Conservation (phyloP, 2,888 invertebrate genomes). For the Gortyna flavago region DNA sequence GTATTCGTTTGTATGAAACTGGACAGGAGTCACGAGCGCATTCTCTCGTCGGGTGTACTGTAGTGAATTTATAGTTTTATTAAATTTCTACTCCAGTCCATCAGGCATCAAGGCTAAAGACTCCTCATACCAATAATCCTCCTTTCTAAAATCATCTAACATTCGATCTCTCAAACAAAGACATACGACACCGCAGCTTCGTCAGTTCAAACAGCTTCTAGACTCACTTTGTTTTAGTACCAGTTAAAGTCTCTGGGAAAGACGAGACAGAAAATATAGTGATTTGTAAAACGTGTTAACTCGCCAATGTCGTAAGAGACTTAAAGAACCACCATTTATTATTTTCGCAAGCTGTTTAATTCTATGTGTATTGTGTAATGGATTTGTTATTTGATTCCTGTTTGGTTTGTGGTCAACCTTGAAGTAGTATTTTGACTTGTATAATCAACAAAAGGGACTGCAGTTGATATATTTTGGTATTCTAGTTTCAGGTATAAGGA, state of each 20-base stretch:
- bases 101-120: slow-evolving; percentile 3
- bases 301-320: slow-evolving; percentile 70
- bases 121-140: slow-evolving; percentile 23
- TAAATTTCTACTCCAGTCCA: background rate
- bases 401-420: slow-evolving; percentile 11
- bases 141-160: slow-evolving; percentile 41
- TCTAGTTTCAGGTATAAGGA: too few species aligned
- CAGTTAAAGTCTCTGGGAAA: slow-evolving; percentile 67
- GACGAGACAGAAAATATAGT: slow-evolving; percentile 67
- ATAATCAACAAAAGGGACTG: background rate
- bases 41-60: background rate
- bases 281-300: slow-evolving; percentile 76
- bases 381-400: slow-evolving; percentile 45
- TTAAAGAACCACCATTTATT: slow-evolving; percentile 73
- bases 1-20: background rate
- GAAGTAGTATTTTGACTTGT: background rate
- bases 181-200: slow-evolving; percentile 73
- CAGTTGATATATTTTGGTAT: background rate
- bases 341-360: slow-evolving; percentile 67
- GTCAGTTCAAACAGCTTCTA: slow-evolving; percentile 60
- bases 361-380: slow-evolving; percentile 51
- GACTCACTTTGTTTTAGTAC: slow-evolving; percentile 72
- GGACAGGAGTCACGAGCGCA: background rate
- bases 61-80: background rate
- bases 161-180: slow-evolving; percentile 70